Conservation (phyloP, 2,113 vertebrate species). For the Fulmarus glacialis region DNA sequence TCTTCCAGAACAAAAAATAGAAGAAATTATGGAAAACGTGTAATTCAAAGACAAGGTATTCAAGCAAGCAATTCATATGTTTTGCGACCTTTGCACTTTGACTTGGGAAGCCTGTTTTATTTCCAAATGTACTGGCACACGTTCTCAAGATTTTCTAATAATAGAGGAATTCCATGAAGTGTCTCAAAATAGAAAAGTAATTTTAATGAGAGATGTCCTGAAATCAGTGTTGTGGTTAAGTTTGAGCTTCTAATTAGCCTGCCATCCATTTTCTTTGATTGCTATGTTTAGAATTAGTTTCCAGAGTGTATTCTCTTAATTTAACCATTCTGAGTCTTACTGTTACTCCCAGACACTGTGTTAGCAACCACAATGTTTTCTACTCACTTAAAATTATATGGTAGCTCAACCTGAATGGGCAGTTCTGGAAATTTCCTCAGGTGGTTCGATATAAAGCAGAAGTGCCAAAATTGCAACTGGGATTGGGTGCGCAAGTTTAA, state of each 20-base stretch:
- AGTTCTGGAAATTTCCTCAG: not conserved
- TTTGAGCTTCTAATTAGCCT: conserved; percentile 56
- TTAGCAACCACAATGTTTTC: not conserved
- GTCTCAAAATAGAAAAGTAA: conserved; percentile 36
- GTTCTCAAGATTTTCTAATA: conserved; percentile 33
- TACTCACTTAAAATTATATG: conserved; percentile 12
- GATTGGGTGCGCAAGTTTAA: not conserved
- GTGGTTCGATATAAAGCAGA: not conserved
- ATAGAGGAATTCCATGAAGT: not conserved
- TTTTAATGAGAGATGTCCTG: conserved; percentile 21
- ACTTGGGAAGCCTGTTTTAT: not conserved
- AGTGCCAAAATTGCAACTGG: not conserved
- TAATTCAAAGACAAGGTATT: not conserved
- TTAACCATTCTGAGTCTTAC: conserved; percentile 10
- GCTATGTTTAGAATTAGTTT: conserved; percentile 51
- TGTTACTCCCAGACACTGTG: not conserved
- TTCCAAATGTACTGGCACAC: not conserved
- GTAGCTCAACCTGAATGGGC: not conserved
- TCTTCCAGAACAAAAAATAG: not conserved
- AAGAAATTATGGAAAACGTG: not conserved
- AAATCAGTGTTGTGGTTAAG: conserved; percentile 34
- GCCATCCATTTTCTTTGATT: not conserved
- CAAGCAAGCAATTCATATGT: not conserved
- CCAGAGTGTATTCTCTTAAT: conserved; percentile 1
- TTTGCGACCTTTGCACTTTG: not conserved